Evolutionary conservation across 1,140 invertebrate species (phyloP).

Genomic region (Prorops nasuta): DNA sequence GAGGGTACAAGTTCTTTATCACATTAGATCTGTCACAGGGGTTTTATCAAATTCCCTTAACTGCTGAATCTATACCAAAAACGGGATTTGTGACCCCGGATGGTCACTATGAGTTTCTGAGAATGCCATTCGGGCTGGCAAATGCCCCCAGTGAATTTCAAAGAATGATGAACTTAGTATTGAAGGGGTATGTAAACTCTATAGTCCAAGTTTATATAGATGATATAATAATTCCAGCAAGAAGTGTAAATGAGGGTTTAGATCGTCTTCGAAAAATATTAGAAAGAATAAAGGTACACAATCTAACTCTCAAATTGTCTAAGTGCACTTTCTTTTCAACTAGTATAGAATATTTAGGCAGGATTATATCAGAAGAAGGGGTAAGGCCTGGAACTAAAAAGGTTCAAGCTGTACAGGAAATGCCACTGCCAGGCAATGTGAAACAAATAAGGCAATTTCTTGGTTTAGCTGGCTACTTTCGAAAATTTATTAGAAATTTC

Average conservation of each 20-base stretch:
- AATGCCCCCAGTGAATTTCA: background rate
- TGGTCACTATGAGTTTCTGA: background rate
- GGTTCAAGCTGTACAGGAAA: background rate
- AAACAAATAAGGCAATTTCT: background rate
- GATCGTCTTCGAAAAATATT: constrained; percentile 1
- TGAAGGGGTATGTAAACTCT: background rate
- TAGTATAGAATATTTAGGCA: background rate
- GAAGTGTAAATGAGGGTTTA: background rate
- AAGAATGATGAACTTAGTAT: background rate
- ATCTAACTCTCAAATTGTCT: background rate
- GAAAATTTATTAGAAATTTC: background rate
- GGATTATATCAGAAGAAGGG: background rate
- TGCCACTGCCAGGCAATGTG: background rate
- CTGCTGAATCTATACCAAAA: background rate
- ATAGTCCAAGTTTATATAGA: background rate
- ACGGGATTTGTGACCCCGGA: background rate
- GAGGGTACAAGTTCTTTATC: background rate
- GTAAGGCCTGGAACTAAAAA: background rate
- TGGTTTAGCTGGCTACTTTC: background rate
- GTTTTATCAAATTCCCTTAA: constrained; percentile 4
- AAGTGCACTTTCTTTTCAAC: constrained; percentile 3
- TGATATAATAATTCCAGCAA: constrained; percentile 7
- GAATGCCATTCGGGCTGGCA: constrained; percentile 6
- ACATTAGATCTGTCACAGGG: constrained; percentile 1
- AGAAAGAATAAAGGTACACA: background rate